Evolutionary conservation across 1,140 invertebrate species (phyloP).

Genomic region (Cydia splendana): DNA sequence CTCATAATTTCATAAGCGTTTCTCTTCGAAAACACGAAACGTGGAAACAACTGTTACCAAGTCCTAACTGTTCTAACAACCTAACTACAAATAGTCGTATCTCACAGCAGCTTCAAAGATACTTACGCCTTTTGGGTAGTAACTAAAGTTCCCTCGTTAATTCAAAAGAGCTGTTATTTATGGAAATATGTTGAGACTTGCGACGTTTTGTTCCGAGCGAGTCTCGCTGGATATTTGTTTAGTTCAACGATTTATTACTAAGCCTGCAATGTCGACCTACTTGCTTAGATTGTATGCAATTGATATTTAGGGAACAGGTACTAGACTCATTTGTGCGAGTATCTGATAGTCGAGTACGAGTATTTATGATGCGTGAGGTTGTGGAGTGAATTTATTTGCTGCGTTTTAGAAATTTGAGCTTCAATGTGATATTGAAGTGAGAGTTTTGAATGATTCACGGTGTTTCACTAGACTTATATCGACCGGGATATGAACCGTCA

Average conservation of each 20-base stretch:
- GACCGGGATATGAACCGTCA: too few relatives aligned
- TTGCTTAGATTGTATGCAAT: slow-evolving; percentile 27
- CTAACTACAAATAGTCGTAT: not conserved
- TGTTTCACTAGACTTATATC: too few relatives aligned
- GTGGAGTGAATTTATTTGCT: slow-evolving; percentile 8
- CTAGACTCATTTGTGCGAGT: not conserved
- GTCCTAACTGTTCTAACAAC: not conserved
- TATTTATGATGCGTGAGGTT: slow-evolving; percentile 16
- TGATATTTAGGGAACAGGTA: slow-evolving; percentile 27
- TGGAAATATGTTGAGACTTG: not conserved
- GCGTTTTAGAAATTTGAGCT: not conserved
- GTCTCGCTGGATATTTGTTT: slow-evolving; percentile 14
- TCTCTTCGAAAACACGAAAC: slow-evolving; percentile 29
- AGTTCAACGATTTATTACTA: slow-evolving; percentile 15
- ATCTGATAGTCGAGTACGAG: slow-evolving; percentile 10
- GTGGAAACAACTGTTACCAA: slow-evolving; percentile 28
- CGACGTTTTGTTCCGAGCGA: not conserved
- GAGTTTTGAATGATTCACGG: not conserved
- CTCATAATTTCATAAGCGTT: slow-evolving; percentile 28
- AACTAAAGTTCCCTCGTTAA: not conserved
- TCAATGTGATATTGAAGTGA: not conserved
- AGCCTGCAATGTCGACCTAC: slow-evolving; percentile 18
- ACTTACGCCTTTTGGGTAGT: not conserved
- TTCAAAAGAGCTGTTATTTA: not conserved
- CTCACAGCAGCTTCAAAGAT: too few relatives aligned